Percentiles rank a stretch among this genome's conserved stretches.
Evolutionary conservation across 2,797 vertebrate species (phyloP).

Genomic region (Danio albolineatus): DNA sequence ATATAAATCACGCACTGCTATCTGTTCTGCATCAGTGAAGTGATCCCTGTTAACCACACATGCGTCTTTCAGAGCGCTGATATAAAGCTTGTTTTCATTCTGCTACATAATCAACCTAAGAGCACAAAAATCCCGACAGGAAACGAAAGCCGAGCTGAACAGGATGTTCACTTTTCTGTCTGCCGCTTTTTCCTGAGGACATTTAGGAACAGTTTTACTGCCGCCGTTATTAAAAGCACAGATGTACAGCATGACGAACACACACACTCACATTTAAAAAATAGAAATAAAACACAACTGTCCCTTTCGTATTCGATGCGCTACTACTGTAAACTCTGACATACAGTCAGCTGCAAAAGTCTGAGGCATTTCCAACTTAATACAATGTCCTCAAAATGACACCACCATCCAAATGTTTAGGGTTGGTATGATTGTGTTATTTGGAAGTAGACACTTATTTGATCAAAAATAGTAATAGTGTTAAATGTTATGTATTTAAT

Average conservation of each 20-base stretch:
- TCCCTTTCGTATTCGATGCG: constrained; percentile 54
- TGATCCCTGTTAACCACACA: not conserved
- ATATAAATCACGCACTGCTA: too few species aligned
- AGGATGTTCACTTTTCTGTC: constrained; percentile 36
- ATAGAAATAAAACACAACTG: constrained; percentile 30
- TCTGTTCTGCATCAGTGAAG: not conserved
- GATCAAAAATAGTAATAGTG: not conserved
- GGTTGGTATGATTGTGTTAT: not conserved
- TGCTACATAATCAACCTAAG: not conserved
- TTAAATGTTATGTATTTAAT: not conserved
- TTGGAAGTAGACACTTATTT: not conserved
- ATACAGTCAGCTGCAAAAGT: constrained; percentile 23
- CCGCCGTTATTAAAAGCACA: not conserved
- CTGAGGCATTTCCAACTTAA: not conserved
- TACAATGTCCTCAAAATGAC: not conserved
- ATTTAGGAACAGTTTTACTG: not conserved
- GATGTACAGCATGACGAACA: not conserved
- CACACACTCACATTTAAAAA: not conserved
- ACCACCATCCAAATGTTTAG: not conserved
- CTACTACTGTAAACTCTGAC: constrained; percentile 31
- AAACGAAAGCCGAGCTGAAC: constrained; percentile 43
- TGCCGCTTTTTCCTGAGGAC: constrained; percentile 35
- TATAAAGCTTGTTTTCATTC: not conserved
- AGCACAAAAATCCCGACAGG: constrained; percentile 19
- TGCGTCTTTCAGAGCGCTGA: not conserved